These are phyloP conservation scores for Acipenser transmontanus DNA, from an alignment of 2,797 vertebrate species.

Conservation along the genomic window DNA sequence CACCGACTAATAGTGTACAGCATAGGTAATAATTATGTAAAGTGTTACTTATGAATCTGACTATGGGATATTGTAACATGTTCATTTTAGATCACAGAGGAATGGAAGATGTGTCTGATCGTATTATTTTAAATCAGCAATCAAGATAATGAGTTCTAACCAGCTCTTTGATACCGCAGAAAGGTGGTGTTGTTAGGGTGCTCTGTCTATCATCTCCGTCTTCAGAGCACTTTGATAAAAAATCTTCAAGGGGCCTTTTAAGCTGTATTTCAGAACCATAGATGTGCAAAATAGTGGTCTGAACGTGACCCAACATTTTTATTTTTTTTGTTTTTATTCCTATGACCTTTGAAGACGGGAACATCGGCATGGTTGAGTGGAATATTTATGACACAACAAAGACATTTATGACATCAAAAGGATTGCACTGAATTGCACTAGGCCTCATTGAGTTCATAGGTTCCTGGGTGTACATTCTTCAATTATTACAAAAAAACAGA, in stretches of 20 bases:
- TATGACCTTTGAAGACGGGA: conserved; percentile 13
- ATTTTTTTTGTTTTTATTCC: not conserved
- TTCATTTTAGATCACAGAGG: not conserved
- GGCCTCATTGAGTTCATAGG: not conserved
- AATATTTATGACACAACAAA: conserved; percentile 12
- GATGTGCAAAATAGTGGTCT: not conserved
- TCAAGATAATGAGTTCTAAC: conserved; percentile 9
- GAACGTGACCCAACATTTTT: not conserved
- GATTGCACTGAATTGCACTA: not conserved
- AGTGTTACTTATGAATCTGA: not conserved
- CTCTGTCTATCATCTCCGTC: not conserved
- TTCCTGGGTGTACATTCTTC: not conserved
- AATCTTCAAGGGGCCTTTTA: conserved; percentile 5
- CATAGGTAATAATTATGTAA: not conserved
- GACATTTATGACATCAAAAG: conserved; percentile 6
- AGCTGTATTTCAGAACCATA: not conserved
- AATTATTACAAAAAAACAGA: not conserved
- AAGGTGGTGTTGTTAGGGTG: not conserved
- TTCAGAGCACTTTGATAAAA: not conserved
- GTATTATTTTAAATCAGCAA: not conserved
- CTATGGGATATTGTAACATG: not conserved
- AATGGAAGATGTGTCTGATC: not conserved
- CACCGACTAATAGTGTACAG: not conserved
- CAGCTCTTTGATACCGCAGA: not conserved
- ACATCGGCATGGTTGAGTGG: not conserved